Base-by-base conservation (phyloP, 2,797 vertebrate genomes). In the Karalla daura region DNA sequence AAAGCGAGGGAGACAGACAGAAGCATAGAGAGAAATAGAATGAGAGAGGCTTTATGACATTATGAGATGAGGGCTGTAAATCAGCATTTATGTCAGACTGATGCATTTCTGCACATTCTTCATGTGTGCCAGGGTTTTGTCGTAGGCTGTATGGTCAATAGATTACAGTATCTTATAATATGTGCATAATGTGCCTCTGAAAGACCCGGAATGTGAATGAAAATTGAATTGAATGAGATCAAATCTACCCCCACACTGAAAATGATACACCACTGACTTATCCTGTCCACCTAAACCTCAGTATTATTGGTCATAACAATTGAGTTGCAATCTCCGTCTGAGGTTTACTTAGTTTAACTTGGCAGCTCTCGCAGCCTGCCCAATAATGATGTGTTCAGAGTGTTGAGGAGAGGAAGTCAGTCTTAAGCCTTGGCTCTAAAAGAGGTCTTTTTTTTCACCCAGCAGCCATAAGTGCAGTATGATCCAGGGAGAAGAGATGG, bases 301-400 rank as follows among this genome's bases (percentile, higher is more conserved):
- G 18, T 47, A 46, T 44, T 72, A 30, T n/a, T 51, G 14, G 54
- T 60, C 44, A 15, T 36, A 37, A 60, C 45, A 67, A 41, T 47
- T 23, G 24, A 67, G 65, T 27, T 46, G 25, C 53, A 74, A 74
- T 64, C 58, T 35, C 27, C 64, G 36, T 60, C 33, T 56, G 30
- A 62, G 27, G 43, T 80, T 79, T 64, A 44, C 15, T 70, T 68
- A 43, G 60, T 78, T 68, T 58, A 33, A 63, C 53, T 60, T 55
- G 50, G 37, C 55, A 55, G 63, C 46, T 70, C 33, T 71, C n/a
- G 5, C 45, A 61, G 53, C 62, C 55, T 53, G 50, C 35, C 25
- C 70, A 84, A 47, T 83, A 81, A 78, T 78, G 65, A 76, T 68
- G 55, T 63, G 49, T 72, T 81, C 60, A 59, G 56, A 54, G 36